Base-by-base conservation (phyloP, 2,888 invertebrate species). In the Ophraella communa region DNA sequence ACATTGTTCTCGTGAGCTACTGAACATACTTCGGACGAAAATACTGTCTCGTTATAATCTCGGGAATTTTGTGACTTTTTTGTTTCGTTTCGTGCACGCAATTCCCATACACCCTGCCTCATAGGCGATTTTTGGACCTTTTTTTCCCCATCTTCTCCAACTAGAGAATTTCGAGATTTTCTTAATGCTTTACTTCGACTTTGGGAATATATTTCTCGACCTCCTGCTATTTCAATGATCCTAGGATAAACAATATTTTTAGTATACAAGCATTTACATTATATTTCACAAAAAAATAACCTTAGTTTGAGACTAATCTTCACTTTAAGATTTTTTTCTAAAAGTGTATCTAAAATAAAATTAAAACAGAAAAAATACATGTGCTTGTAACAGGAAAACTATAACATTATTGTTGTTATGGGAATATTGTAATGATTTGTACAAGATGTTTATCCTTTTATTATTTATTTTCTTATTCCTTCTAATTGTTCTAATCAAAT, bases 171-270 rank as follows among this genome's bases (percentile, higher is more conserved):
- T 42, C 91, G 85, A 71, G 90, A 85, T 81, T 91, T 91, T 72
- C 91, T 86, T 57, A 89, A 87, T 57, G 92, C 91, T 83, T 92
- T 91, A 77, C 89, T 90, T 76, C 92, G 85, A 81, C 92, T 93
- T 81, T 92, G 91, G 42, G 93, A 93, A 82, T 91, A 93, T 68
- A 93, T 86, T 83, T 94, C 93, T 64, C 93, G 86, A 65, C 93
- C 94, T 73, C 94, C 94, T 60, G 94, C 93, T 75, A 89, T 88
- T 83, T 89, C 89, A 77, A 89, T 89, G 80, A 91, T 91, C 81
- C 87, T 87, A 76, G 58, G 45, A 49, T 49, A 49, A 24, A 49
- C 17, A 39, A 17, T 39, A n/a, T 5, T 39, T 39, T 39, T 39
- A 39, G 5, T 39, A 39, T 2, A 39, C 14, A 39, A 17, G 17